Percentiles rank a stretch among this genome's conserved stretches.
These are phyloP conservation scores for Antechinus stuartii DNA, from an alignment of 2,113 vertebrate species.

Conservation along the genomic window DNA sequence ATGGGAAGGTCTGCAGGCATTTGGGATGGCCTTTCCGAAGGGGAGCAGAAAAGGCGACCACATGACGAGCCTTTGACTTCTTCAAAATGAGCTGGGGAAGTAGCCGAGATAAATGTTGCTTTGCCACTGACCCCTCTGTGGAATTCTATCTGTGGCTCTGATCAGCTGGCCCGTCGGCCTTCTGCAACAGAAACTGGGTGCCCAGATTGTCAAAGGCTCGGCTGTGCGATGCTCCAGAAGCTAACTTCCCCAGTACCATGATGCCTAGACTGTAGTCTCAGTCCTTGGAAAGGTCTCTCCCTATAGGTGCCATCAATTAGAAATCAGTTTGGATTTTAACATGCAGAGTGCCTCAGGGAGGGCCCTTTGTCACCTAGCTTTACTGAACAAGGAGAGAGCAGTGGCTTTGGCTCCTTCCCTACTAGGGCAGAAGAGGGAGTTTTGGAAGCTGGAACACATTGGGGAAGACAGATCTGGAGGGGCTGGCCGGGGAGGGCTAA, in stretches of 20 bases:
- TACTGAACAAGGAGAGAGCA: not conserved
- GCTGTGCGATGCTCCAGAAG: slow-evolving; percentile 1
- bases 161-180: not conserved
- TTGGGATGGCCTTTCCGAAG: slow-evolving; percentile 15
- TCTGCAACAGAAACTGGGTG: not conserved
- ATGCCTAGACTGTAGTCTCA: not conserved
- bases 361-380: not conserved
- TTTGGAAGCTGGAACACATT: not conserved
- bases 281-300: not conserved
- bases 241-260: not conserved
- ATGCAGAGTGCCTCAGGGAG: not conserved
- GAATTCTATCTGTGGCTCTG: not conserved
- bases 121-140: slow-evolving; percentile 6
- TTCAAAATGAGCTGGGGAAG: slow-evolving; percentile 22
- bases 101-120: slow-evolving; percentile 11
- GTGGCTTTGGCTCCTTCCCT: not conserved
- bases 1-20: slow-evolving; percentile 32
- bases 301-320: not conserved
- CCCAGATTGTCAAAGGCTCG: not conserved
- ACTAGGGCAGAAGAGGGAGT: not conserved
- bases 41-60: not conserved
- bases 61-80: not conserved
- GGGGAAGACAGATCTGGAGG: not conserved
- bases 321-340: slow-evolving; percentile 23
- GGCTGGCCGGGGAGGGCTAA: not conserved